Evolutionary conservation across 2,113 vertebrate species (phyloP).

Genomic region (Pituophis catenifer): DNA sequence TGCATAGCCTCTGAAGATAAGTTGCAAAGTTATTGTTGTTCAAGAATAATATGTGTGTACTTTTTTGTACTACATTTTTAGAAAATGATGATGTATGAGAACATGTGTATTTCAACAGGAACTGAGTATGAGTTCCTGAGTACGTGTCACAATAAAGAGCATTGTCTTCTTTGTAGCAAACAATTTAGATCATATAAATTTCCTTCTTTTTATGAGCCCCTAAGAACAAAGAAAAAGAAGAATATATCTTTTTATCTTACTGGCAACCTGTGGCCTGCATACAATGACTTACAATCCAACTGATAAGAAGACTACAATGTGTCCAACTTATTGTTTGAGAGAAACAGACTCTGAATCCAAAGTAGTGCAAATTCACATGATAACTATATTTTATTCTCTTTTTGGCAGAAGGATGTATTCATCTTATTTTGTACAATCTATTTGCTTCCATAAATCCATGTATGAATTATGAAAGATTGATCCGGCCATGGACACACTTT

Average conservation of each 20-base stretch:
- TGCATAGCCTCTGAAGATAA: constrained; percentile 36
- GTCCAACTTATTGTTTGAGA: constrained; percentile 37
- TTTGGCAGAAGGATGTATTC: neutral
- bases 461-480: neutral
- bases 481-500: neutral
- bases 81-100: constrained; percentile 58
- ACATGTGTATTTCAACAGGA: constrained; percentile 54
- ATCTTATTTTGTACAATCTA: neutral
- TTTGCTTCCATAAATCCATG: constrained; percentile 20
- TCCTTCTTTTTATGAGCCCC: constrained; percentile 60
- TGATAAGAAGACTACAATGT: constrained; percentile 25
- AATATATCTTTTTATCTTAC: constrained; percentile 37
- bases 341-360: neutral
- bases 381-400: neutral
- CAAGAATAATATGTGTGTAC: neutral
- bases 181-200: constrained; percentile 47
- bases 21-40: constrained; percentile 29
- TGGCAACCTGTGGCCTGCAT: constrained; percentile 31
- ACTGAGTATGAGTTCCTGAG: constrained; percentile 59
- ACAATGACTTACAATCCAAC: constrained; percentile 31
- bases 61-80: neutral
- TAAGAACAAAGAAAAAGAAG: constrained; percentile 38
- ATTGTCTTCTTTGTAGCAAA: constrained; percentile 50
- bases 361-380: neutral
- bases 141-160: constrained; percentile 54